Base-by-base conservation (phyloP, 1,140 invertebrate species). In the Neoseiulus cucumeris region DNA sequence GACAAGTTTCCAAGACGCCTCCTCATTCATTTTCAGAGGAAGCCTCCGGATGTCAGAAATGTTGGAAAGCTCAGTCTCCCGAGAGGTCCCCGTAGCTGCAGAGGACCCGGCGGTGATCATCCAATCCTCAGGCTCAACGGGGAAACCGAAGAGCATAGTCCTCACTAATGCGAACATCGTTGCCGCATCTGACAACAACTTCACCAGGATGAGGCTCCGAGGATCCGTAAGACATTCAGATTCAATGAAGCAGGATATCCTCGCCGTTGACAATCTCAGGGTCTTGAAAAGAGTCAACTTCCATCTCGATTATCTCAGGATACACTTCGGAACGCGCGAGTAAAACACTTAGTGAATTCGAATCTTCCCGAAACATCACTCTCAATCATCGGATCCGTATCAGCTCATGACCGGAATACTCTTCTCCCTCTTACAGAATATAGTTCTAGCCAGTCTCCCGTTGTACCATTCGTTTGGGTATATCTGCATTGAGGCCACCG, bases 401-500 rank as follows among this genome's bases (percentile, higher is more conserved):
- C n/a, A n/a, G n/a, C n/a, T n/a, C n/a, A 47, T 47, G 28, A 28
- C 14, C 14, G 4, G 18, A 22, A 4, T 22, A 7, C 7, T 6
- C 45, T 14, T 59, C 33, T 47, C 18, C 28, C 14, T 47, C 14
- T 20, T 6, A 18, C 25, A 59, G 51, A 59, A 25, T 33, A n/a
- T 59, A 14, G 51, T 59, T 14, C 33, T 59, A 20, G 51, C 51
- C 2, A 59, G 51, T 25, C 22, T 59, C 1, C 51, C 51, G 1
- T 33, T 59, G 14, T 59, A 59, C 51, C 51, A 59, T 59, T 59
- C 51, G 22, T 59, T 59, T 9, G 51, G 51, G 1, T 59, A 59
- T 25, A 25, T 59, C 12, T 59, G 51, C 22, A 25, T 59, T 9
- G 51, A 59, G 33, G 51, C 51, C 12, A 59, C 25, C 51, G 33